These are phyloP conservation scores for Pteromalus puparum DNA, from an alignment of 1,140 invertebrate genomes.

Conservation along the genomic window DNA sequence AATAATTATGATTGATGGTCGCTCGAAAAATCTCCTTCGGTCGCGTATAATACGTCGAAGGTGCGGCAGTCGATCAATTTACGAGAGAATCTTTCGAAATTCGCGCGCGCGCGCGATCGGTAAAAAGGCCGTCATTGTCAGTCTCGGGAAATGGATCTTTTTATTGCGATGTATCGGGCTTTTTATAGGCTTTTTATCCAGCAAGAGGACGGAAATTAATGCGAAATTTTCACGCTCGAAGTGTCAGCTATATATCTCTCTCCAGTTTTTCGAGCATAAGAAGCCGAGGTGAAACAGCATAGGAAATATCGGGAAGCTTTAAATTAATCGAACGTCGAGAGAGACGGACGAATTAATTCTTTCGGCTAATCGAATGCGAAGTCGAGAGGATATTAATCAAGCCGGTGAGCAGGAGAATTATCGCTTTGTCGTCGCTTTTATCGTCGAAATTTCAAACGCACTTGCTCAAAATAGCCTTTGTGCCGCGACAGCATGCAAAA, in stretches of 20 bases:
- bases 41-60: neutral
- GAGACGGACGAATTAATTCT: neutral
- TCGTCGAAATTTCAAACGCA: no score
- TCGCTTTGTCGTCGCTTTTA: no score
- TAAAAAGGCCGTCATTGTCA: neutral
- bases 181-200: neutral
- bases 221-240: neutral
- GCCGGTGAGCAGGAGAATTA: neutral
- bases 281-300: no score
- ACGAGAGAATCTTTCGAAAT: neutral
- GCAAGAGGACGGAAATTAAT: slow-evolving; percentile 1
- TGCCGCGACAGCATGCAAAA: no score
- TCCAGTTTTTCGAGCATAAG: neutral
- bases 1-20: slow-evolving; percentile 35
- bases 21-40: slow-evolving; percentile 12
- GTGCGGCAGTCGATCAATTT: slow-evolving; percentile 9
- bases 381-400: neutral
- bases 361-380: neutral
- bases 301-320: neutral
- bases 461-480: no score
- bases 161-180: slow-evolving; percentile 1
- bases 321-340: neutral
- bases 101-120: neutral
- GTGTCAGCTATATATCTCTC: neutral
- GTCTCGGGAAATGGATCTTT: neutral